Conservation (phyloP, 2,888 invertebrate species). For the Nesidiocoris tenuis region DNA sequence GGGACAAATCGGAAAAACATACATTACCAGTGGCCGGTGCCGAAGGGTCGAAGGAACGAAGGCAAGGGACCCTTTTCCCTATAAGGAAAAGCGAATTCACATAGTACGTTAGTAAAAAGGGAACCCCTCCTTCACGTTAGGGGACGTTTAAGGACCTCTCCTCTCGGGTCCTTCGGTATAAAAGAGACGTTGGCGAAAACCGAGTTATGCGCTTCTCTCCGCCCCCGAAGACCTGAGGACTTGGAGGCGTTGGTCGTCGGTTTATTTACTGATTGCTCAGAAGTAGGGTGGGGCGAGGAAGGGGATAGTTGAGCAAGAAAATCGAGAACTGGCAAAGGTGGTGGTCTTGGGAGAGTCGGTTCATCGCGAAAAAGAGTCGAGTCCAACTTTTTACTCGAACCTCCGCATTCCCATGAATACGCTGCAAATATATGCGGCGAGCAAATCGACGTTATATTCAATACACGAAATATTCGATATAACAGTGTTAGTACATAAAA, state of each 20-base stretch:
- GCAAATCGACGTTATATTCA: too few species aligned
- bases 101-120: slow-evolving; percentile 30
- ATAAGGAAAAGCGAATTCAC: slow-evolving; percentile 11
- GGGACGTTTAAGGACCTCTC: slow-evolving; percentile 31
- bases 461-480: too few species aligned
- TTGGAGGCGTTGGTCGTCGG: background rate
- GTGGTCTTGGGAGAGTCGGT: background rate
- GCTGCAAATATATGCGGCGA: slow-evolving; percentile 12
- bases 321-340: background rate
- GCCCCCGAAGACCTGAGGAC: slow-evolving; percentile 6
- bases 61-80: background rate
- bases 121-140: slow-evolving; percentile 2
- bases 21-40: slow-evolving; percentile 19
- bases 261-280: slow-evolving; percentile 8
- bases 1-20: slow-evolving; percentile 43
- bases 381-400: slow-evolving; percentile 27
- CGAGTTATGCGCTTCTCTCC: slow-evolving; percentile 36
- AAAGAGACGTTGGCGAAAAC: slow-evolving; percentile 21
- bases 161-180: background rate
- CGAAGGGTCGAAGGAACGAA: background rate
- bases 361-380: background rate
- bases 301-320: background rate
- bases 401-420: slow-evolving; percentile 27
- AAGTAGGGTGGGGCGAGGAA: slow-evolving; percentile 2
- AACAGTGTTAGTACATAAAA: too few species aligned